phyloP scores from a whole-genome alignment of 37 sponge, comb jelly and placozoan species.

The Chondrilla cf. caribensis region DNA sequence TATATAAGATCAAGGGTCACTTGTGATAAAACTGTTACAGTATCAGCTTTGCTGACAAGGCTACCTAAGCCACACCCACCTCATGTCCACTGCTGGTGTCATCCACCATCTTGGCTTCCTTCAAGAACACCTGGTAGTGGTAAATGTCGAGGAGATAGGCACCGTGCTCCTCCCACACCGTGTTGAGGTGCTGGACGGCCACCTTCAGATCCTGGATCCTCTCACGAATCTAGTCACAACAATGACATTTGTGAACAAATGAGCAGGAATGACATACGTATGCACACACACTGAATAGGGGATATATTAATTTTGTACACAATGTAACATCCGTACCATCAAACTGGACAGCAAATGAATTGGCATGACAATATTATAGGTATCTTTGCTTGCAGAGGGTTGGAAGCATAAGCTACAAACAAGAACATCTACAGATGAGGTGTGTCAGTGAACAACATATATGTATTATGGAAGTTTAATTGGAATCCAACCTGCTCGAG shows the following conservation, averaged over 20 bases:
- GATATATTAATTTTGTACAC: too few relatives aligned
- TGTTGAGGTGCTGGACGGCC: conserved; percentile 49
- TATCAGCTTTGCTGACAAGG: too few relatives aligned
- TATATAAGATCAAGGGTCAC: too few relatives aligned
- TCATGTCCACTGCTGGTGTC: conserved; percentile 79
- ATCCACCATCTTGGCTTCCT: conserved; percentile 74
- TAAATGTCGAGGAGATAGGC: conserved; percentile 46
- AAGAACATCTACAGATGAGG: too few relatives aligned
- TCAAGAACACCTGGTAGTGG: conserved; percentile 74
- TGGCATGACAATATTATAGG: too few relatives aligned
- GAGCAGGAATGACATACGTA: neutral
- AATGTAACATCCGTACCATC: neutral
- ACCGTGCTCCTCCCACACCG: conserved; percentile 66
- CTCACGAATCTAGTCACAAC: conserved; percentile 80
- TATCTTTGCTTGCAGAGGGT: too few relatives aligned
- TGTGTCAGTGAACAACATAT: too few relatives aligned
- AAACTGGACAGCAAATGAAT: neutral
- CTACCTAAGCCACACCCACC: conserved; percentile 38
- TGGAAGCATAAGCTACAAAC: too few relatives aligned
- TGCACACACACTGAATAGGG: neutral
- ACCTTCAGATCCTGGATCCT: conserved; percentile 56
- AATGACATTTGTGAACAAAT: too few relatives aligned
- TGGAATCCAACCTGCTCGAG: too few relatives aligned
- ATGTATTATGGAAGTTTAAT: too few relatives aligned
- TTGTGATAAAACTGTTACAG: too few relatives aligned